Evolutionary conservation across 2,113 vertebrate genomes (phyloP).

Genomic region (Cisticola juncidis): DNA sequence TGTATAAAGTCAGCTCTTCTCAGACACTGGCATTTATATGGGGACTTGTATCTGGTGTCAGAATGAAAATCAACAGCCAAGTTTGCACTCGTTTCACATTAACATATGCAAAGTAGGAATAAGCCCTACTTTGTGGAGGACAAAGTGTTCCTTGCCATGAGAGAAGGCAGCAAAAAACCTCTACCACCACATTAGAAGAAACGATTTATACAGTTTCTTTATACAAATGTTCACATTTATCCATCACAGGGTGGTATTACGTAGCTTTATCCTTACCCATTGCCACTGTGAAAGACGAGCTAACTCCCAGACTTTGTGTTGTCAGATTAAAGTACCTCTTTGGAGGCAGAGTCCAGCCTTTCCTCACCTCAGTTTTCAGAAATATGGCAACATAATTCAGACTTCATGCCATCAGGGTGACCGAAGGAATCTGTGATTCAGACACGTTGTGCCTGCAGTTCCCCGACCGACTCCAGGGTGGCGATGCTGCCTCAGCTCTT

Average conservation of each 20-base stretch:
- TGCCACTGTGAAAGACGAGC: neutral
- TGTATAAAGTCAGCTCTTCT: neutral
- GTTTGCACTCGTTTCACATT: neutral
- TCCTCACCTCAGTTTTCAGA: neutral
- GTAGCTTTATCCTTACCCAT: neutral
- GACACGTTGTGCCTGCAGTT: neutral
- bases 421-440: neutral
- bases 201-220: neutral
- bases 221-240: neutral
- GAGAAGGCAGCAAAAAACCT: rapidly evolving
- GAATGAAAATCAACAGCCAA: neutral
- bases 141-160: neutral
- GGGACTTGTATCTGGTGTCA: neutral
- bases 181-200: neutral
- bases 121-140: neutral
- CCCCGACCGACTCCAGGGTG: neutral
- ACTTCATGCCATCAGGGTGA: neutral
- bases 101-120: neutral
- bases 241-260: neutral
- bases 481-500: neutral
- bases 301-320: neutral
- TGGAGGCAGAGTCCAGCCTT: neutral
- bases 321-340: neutral
- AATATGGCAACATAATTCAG: neutral
- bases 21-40: neutral